Conservation (phyloP, 2,113 vertebrate genomes). For the Ictidomys tridecemlineatus region DNA sequence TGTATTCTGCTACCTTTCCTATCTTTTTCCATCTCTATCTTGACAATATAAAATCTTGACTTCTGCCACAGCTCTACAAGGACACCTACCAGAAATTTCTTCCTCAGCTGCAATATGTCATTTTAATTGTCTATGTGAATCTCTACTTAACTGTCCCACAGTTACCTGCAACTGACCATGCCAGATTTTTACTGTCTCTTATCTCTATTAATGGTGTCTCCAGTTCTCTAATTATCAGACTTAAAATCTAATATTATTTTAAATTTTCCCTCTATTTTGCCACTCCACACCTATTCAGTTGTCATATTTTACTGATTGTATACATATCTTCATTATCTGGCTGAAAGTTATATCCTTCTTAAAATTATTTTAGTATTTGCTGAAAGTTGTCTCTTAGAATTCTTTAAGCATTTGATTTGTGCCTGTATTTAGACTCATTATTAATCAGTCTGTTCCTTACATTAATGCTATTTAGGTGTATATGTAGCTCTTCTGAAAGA, state of each 20-base stretch:
- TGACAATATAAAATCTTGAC: conserved; percentile 13
- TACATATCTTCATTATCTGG: not conserved
- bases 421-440: not conserved
- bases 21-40: not conserved
- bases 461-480: not conserved
- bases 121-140: conserved; percentile 8
- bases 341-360: not conserved
- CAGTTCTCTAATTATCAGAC: not conserved
- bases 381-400: not conserved
- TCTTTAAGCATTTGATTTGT: not conserved
- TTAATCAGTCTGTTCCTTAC: not conserved
- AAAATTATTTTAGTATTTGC: not conserved
- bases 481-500: conserved; percentile 37
- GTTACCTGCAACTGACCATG: not conserved
- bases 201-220: not conserved
- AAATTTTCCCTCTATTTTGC: not conserved
- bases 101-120: not conserved
- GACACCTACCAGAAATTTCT: not conserved
- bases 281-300: not conserved
- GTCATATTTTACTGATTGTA: not conserved
- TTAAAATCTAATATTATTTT: not conserved
- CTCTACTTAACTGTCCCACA: not conserved
- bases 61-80: not conserved
- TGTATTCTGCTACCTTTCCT: too few relatives aligned
- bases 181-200: not conserved